phyloP scores from a whole-genome alignment of 2,113 vertebrate genomes.

The Verasper variegatus region DNA sequence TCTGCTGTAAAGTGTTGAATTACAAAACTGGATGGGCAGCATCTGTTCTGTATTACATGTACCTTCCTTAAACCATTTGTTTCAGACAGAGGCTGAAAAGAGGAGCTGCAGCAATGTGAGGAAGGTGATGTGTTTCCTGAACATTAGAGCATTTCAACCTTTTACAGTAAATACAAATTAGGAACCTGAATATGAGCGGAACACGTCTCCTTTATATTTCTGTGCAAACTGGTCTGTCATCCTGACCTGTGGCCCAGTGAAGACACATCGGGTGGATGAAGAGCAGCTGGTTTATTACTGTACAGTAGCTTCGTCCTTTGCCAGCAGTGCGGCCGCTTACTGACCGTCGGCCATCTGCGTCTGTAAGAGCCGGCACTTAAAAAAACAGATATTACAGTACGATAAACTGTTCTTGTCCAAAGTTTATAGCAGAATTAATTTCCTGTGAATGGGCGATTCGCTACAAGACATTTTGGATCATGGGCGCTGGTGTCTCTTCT shows the following conservation, averaged over 20 bases:
- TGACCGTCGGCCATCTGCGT: conserved; percentile 41
- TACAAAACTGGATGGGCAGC: neutral
- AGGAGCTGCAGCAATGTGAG: too few relatives aligned
- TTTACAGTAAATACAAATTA: too few relatives aligned
- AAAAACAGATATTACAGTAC: conserved; percentile 30
- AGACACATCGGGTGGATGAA: neutral
- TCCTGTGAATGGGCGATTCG: conserved; percentile 37
- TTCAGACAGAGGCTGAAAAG: too few relatives aligned
- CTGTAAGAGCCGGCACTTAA: conserved; percentile 35
- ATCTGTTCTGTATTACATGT: conserved; percentile 1
- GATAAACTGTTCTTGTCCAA: conserved; percentile 32
- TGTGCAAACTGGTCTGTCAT: conserved; percentile 3
- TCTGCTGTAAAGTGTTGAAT: conserved; percentile 24
- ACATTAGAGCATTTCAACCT: too few relatives aligned
- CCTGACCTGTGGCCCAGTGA: conserved; percentile 10
- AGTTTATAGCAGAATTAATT: conserved; percentile 31
- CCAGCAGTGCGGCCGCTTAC: neutral
- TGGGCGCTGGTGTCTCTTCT: neutral
- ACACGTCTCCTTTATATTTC: neutral
- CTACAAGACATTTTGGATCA: neutral
- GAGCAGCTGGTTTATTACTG: conserved; percentile 21
- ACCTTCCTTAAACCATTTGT: too few relatives aligned
- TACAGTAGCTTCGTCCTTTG: conserved; percentile 48
- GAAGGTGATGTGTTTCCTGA: too few relatives aligned
- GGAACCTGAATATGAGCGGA: neutral